Percentiles rank a stretch among this genome's conserved stretches.
phyloP scores from a whole-genome alignment of 1,140 invertebrate genomes.

The Heliconius hermathena region DNA sequence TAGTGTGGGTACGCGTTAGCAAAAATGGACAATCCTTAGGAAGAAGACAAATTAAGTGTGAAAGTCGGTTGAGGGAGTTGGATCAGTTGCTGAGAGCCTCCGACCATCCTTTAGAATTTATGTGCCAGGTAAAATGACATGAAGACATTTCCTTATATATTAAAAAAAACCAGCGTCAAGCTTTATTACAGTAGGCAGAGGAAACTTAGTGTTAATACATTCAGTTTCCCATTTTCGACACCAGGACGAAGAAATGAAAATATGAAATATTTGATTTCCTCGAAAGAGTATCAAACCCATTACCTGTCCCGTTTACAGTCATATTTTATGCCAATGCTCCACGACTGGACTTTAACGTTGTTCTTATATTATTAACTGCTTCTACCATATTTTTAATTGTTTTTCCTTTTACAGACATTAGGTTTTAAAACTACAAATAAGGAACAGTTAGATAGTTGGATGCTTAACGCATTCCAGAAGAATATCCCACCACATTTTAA shows the following conservation, averaged over 20 bases:
- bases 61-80: constrained; percentile 90
- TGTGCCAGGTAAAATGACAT: constrained; percentile 86
- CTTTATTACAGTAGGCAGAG: too few species aligned
- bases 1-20: constrained; percentile 89
- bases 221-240: too few species aligned
- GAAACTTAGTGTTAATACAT: too few species aligned
- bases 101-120: constrained; percentile 92
- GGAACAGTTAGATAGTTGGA: constrained; percentile 90
- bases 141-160: neutral
- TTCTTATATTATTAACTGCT: too few species aligned
- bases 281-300: too few species aligned
- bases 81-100: constrained; percentile 89
- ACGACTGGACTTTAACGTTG: too few species aligned
- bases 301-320: too few species aligned
- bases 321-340: too few species aligned
- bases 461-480: constrained; percentile 90
- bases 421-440: constrained; percentile 89
- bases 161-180: too few species aligned
- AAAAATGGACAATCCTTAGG: constrained; percentile 90
- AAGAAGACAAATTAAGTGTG: constrained; percentile 91
- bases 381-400: neutral
- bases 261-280: too few species aligned
- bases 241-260: too few species aligned
- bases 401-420: constrained; percentile 84
- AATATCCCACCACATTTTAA: constrained; percentile 91